Percentiles rank a stretch among this genome's conserved stretches.
Evolutionary conservation across 2,888 invertebrate genomes (phyloP).

Genomic region (Tortrix viridana): DNA sequence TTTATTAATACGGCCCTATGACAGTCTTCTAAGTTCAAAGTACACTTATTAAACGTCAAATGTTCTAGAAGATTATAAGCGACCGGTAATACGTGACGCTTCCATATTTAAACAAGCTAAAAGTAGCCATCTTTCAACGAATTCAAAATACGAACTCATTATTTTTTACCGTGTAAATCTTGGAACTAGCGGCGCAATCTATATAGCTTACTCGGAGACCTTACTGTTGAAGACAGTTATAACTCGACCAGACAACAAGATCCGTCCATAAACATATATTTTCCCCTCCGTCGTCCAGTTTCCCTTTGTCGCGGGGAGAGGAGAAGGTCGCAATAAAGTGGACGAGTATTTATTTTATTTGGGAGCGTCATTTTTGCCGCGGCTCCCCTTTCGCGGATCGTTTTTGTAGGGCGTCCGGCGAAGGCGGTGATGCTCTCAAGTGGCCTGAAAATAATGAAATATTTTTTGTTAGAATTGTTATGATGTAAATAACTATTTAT

Average conservation of each 20-base stretch:
- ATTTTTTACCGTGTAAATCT: slow-evolving; percentile 49
- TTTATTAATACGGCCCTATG: too few species aligned
- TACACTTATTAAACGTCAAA: too few species aligned
- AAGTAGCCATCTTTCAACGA: slow-evolving; percentile 14
- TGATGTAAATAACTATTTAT: too few species aligned
- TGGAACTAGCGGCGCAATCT: slow-evolving; percentile 44
- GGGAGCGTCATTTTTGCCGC: slow-evolving; percentile 74
- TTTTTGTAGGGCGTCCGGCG: slow-evolving; percentile 71
- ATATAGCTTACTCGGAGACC: slow-evolving; percentile 42
- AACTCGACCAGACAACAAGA: slow-evolving; percentile 47
- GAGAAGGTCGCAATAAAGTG: slow-evolving; percentile 50
- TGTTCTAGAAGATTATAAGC: too few species aligned
- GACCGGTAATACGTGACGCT: too few species aligned
- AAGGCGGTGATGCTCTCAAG: slow-evolving; percentile 54
- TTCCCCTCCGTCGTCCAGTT: slow-evolving; percentile 41
- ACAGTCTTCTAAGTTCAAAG: too few species aligned
- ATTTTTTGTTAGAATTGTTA: neutral
- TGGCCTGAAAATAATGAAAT: slow-evolving; percentile 50
- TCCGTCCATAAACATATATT: slow-evolving; percentile 37
- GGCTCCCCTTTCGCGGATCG: slow-evolving; percentile 70
- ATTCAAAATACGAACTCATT: slow-evolving; percentile 30
- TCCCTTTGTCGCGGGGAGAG: slow-evolving; percentile 35
- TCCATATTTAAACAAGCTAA: neutral
- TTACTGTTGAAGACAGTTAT: slow-evolving; percentile 50
- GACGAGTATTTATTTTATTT: slow-evolving; percentile 73